Conservation (phyloP, 2,797 vertebrate genomes). For the Danio choprae region DNA sequence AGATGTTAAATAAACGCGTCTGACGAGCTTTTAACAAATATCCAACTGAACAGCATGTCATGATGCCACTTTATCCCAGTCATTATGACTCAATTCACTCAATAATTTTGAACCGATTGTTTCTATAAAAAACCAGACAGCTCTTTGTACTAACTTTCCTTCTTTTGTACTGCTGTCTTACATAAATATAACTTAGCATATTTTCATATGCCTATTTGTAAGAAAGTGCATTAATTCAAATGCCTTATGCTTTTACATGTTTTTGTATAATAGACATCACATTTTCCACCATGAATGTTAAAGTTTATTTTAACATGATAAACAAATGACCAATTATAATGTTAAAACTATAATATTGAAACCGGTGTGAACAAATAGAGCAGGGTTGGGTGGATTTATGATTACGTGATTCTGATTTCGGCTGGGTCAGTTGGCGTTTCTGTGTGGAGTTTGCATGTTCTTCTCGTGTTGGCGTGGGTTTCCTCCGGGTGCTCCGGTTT, state of each 20-base stretch:
- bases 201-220: too few species aligned
- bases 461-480: too few species aligned
- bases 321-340: not conserved
- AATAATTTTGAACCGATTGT: not conserved
- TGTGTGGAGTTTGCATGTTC: too few species aligned
- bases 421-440: too few species aligned
- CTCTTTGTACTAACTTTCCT: not conserved
- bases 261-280: not conserved
- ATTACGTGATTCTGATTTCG: too few species aligned
- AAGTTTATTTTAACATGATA: not conserved
- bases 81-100: not conserved
- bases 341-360: not conserved
- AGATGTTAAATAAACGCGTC: not conserved
- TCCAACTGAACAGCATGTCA: not conserved
- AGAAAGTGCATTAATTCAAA: not conserved
- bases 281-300: not conserved
- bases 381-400: not conserved
- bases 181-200: not conserved
- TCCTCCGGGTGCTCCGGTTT: too few species aligned
- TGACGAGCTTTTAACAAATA: not conserved
- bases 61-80: not conserved
- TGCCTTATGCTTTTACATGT: not conserved
- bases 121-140: slow-evolving; percentile 9
- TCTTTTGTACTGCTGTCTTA: too few species aligned
- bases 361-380: not conserved